Conservation (phyloP, 2,113 vertebrate genomes). For the Strix uralensis region DNA sequence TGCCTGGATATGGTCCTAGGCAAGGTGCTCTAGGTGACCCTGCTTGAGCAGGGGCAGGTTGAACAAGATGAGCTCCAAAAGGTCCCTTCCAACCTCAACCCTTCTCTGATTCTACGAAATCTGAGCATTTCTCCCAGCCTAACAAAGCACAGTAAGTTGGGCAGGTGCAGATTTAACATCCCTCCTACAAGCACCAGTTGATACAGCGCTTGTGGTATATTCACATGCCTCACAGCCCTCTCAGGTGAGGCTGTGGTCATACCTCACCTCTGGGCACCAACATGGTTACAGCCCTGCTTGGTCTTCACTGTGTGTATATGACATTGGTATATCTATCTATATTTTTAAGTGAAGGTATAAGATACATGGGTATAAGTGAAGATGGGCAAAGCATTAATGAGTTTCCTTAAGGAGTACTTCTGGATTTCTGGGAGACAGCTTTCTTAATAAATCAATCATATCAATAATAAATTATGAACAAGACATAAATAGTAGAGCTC, state of each 20-base stretch:
- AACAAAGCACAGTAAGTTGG: background rate
- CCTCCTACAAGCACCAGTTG: background rate
- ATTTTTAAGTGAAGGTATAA: background rate
- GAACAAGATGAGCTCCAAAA: background rate
- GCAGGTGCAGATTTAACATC: background rate
- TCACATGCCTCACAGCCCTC: background rate
- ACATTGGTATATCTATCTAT: background rate
- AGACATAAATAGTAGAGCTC: background rate
- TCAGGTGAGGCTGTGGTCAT: background rate
- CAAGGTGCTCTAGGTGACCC: background rate
- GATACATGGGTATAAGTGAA: background rate
- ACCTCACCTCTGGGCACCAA: background rate
- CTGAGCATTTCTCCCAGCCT: background rate
- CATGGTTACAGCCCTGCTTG: background rate
- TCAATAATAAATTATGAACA: background rate
- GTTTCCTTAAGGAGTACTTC: background rate
- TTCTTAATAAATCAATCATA: background rate
- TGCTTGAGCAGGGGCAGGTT: background rate
- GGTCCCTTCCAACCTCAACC: background rate
- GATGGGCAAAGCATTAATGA: background rate
- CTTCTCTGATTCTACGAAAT: background rate
- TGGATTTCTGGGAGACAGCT: background rate
- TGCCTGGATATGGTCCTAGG: background rate
- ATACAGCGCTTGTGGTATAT: fast-evolving
- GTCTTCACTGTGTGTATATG: background rate